Base-by-base conservation (phyloP, 2,888 invertebrate species). In the Trypoxylon attenuatum region DNA sequence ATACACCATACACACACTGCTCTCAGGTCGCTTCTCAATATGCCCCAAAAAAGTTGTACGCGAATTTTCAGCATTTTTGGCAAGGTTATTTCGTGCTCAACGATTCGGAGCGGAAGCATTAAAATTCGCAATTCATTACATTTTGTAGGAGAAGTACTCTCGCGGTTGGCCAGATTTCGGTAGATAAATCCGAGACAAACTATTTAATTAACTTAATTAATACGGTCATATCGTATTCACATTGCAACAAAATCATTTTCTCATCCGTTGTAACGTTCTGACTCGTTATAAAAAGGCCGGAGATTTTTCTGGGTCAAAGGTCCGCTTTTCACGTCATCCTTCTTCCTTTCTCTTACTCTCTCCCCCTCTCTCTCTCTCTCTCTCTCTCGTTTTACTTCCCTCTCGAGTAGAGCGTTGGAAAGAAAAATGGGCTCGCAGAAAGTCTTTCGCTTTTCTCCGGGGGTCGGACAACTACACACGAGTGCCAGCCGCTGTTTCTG, bases 341-440 rank as follows among this genome's bases (percentile, higher is more conserved):
- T 13, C 13, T 13, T 33, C 33, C 13, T 13, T 10, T 13, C n/a
- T 13, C 13, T 33, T n/a, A n/a, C n/a, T n/a, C n/a, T 62, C 65
- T 43, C 54, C 46, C 43, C 69, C 13, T n/a, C 33, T 33, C 33
- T 33, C 33, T 33, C 33, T 10, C 33, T n/a, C 13, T n/a, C 33
- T 33, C 33, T 33, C 33, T 33, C 33, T 10, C 33, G 33, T 13
- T 33, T 33, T n/a, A n/a, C n/a, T n/a, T n/a, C 65, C 65, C 41
- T 54, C 46, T 46, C 69, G 65, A 57, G 67, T 59, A 15, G 55
- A 47, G 42, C 33, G 53, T 43, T 69, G 62, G 60, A 75, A 75
- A 75, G 71, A 73, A 74, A 73, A 75, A 75, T 68, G 72, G 63
- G 59, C 57, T 57, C 57, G 72, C 63, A 69, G 53, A 60, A 65